A percentile compares a stretch with the other conserved stretches of the same genome.
phyloP scores from a whole-genome alignment of 1,140 invertebrate genomes.

The Achatina immaculata region DNA sequence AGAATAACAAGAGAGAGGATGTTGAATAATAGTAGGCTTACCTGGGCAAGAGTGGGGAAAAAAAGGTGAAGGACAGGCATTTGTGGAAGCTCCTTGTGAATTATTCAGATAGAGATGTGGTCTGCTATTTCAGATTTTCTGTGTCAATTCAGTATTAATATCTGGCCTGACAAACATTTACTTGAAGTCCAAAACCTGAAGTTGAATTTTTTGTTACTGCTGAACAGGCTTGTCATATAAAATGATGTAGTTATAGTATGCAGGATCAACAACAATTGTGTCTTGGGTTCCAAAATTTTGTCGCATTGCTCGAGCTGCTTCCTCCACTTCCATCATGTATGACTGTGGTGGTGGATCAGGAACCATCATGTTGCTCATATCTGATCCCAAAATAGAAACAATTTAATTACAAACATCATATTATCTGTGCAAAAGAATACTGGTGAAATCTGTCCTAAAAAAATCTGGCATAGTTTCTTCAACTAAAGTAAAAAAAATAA shows the following conservation, averaged over 20 bases:
- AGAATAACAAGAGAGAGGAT: too few relatives aligned
- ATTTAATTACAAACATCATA: background rate
- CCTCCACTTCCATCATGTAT: slow-evolving; percentile 16
- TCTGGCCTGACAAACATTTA: too few relatives aligned
- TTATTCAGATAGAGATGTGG: too few relatives aligned
- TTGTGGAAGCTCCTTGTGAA: too few relatives aligned
- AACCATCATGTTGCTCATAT: slow-evolving; percentile 25
- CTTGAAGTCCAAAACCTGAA: too few relatives aligned
- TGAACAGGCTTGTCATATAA: slow-evolving; percentile 13
- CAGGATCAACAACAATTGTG: slow-evolving; percentile 10
- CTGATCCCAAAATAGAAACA: background rate
- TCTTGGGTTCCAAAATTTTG: slow-evolving; percentile 8
- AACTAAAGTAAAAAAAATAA: background rate
- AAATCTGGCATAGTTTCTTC: background rate
- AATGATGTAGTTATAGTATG: slow-evolving; percentile 21
- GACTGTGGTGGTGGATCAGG: slow-evolving; percentile 15
- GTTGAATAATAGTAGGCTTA: too few relatives aligned
- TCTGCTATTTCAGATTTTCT: too few relatives aligned
- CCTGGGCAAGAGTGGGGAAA: too few relatives aligned
- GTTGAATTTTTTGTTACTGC: too few relatives aligned
- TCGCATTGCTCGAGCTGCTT: slow-evolving; percentile 17
- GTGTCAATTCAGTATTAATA: too few relatives aligned
- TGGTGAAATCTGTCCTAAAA: background rate
- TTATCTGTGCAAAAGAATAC: background rate
- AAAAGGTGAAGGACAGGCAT: too few relatives aligned